Conservation (phyloP, 92 coral and sea anemone genomes). For the Epizoanthus scotinus region DNA sequence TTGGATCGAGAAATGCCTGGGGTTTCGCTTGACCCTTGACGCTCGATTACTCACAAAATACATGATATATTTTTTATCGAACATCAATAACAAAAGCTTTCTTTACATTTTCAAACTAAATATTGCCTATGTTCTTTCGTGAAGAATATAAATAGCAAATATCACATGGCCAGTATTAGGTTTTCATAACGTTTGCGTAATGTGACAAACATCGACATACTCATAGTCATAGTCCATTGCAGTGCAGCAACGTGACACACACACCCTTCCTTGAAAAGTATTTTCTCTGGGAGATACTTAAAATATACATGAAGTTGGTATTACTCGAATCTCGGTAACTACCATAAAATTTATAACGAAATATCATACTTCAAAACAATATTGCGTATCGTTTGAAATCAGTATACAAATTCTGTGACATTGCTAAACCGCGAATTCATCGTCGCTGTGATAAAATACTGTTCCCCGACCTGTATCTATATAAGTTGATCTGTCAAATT, state of each 20-base stretch:
- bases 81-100: too few relatives aligned
- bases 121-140: too few relatives aligned
- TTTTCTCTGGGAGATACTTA: neutral
- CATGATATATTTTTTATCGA: too few relatives aligned
- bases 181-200: too few relatives aligned
- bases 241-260: neutral
- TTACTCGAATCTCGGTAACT: neutral
- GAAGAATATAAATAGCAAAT: too few relatives aligned
- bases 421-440: neutral
- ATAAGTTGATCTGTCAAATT: conserved; percentile 12
- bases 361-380: neutral
- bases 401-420: neutral
- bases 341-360: neutral
- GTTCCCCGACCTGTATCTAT: neutral
- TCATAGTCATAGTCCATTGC: too few relatives aligned
- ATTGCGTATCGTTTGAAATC: neutral
- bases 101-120: too few relatives aligned
- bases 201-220: too few relatives aligned
- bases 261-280: neutral
- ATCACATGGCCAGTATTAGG: too few relatives aligned
- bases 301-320: neutral
- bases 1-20: neutral
- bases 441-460: neutral
- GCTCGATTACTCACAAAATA: neutral
- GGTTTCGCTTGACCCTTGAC: conserved; percentile 17